phyloP scores from a whole-genome alignment of 1,140 invertebrate species.

The Diachasma alloeum region DNA sequence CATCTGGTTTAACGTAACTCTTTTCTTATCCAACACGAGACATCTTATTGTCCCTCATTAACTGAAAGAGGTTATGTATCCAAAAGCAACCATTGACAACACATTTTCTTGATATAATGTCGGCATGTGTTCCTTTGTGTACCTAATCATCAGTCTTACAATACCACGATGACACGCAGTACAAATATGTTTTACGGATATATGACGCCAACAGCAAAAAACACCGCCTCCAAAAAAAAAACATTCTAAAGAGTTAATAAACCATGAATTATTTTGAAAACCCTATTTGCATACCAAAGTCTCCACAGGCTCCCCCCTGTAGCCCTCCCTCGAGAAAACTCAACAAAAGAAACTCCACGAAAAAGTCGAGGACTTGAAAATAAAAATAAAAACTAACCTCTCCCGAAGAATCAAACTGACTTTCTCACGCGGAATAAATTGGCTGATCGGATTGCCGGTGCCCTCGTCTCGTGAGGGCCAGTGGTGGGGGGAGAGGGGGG shows the following conservation, averaged over 20 bases:
- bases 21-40: neutral
- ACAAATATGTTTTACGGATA: neutral
- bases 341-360: neutral
- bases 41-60: constrained; percentile 4
- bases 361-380: neutral
- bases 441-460: constrained; percentile 18
- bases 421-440: constrained; percentile 33
- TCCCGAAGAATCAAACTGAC: neutral
- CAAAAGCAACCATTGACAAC: neutral
- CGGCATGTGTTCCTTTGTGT: neutral
- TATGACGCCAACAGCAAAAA: neutral
- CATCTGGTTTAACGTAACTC: neutral
- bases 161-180: neutral
- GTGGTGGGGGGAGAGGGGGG: neutral
- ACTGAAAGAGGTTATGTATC: neutral
- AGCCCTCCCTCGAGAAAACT: neutral
- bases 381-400: neutral
- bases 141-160: neutral
- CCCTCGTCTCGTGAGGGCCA: neutral
- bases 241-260: neutral
- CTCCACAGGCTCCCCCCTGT: neutral
- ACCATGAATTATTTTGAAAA: neutral
- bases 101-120: neutral
- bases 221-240: too few species aligned
- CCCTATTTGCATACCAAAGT: neutral